phyloP scores from a whole-genome alignment of 2,888 invertebrate species.

The Vannuccia rotundouncinata region DNA sequence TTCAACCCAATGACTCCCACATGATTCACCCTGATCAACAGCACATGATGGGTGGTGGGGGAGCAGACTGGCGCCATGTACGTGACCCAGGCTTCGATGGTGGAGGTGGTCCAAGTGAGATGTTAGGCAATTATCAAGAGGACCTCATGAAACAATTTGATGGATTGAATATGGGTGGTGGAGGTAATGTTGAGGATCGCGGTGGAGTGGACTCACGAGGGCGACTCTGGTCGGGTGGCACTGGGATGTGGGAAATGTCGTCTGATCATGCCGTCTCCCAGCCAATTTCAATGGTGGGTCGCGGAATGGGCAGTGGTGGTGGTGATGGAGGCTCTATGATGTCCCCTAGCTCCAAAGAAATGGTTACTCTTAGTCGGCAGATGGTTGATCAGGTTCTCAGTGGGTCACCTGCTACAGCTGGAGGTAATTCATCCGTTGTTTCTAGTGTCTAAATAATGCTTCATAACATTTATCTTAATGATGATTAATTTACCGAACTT shows the following conservation, averaged over 20 bases:
- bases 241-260: slow-evolving; percentile 4
- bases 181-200: not conserved
- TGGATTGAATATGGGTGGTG: not conserved
- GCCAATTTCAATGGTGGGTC: slow-evolving; percentile 14
- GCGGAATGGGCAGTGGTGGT: not conserved
- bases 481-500: too few relatives aligned
- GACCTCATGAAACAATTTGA: not conserved
- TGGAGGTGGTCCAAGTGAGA: not conserved
- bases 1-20: not conserved
- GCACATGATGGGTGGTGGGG: not conserved
- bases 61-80: not conserved
- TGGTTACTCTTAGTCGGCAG: slow-evolving; percentile 18
- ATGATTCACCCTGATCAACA: not conserved
- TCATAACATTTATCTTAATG: not conserved
- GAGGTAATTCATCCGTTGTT: too few relatives aligned
- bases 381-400: slow-evolving; percentile 34
- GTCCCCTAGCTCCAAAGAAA: slow-evolving; percentile 33
- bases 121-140: not conserved
- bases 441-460: not conserved
- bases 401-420: slow-evolving; percentile 13
- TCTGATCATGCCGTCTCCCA: slow-evolving; percentile 28
- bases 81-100: not conserved
- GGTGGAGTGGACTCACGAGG: not conserved
- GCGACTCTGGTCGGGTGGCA: not conserved
- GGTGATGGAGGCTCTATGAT: slow-evolving; percentile 8